These are phyloP conservation scores for Scelioninae gen. 2 DNA, from an alignment of 2,888 invertebrate genomes.

Conservation along the genomic window DNA sequence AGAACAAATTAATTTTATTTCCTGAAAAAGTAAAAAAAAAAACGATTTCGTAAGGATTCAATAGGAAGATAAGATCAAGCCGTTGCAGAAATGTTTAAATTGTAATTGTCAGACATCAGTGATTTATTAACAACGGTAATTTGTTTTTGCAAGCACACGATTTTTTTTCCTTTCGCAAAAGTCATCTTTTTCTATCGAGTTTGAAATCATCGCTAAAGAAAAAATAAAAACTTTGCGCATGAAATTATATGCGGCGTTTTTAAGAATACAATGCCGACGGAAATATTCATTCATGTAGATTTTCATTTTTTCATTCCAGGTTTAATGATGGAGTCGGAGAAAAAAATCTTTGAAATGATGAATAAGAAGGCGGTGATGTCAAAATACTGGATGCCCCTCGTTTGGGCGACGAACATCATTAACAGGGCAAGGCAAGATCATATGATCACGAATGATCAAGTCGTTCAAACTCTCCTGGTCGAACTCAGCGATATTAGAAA, in stretches of 20 bases:
- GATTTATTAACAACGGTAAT: conserved; percentile 45
- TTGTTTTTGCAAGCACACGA: conserved; percentile 39
- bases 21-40: too few relatives aligned
- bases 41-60: too few relatives aligned
- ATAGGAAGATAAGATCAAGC: too few relatives aligned
- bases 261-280: not conserved
- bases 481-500: conserved; percentile 93
- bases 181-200: conserved; percentile 13
- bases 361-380: conserved; percentile 93
- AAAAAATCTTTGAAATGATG: conserved; percentile 93
- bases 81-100: too few relatives aligned
- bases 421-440: conserved; percentile 91
- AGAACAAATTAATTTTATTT: too few relatives aligned
- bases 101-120: conserved; percentile 32
- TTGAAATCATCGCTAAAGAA: conserved; percentile 10
- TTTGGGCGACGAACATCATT: conserved; percentile 95
- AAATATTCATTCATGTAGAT: too few relatives aligned
- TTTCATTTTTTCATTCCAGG: conserved; percentile 76
- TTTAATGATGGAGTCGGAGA: conserved; percentile 92
- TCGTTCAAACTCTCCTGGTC: conserved; percentile 91
- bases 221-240: conserved; percentile 8
- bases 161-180: conserved; percentile 31
- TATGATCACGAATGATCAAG: conserved; percentile 91
- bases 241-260: conserved; percentile 8
- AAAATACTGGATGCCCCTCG: conserved; percentile 94